Conservation (phyloP, 2,797 vertebrate species). For the Sebastolobus alascanus region DNA sequence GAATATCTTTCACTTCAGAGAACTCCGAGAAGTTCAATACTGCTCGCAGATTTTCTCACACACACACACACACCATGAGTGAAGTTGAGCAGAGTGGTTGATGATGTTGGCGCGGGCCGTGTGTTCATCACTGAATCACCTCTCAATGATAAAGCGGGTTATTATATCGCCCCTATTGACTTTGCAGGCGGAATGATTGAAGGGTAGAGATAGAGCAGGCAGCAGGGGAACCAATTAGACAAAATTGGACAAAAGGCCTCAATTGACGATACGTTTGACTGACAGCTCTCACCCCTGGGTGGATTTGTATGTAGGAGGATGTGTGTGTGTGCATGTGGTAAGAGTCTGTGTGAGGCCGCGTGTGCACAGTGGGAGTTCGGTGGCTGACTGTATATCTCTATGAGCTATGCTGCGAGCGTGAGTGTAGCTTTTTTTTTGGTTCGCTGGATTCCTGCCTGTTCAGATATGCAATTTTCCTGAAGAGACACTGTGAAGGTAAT, state of each 20-base stretch:
- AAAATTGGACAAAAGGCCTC: conserved; percentile 86
- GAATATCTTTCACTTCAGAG: conserved; percentile 59
- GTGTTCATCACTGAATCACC: conserved; percentile 78
- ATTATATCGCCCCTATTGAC: conserved; percentile 83
- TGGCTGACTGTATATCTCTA: conserved; percentile 17
- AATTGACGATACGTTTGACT: conserved; percentile 86
- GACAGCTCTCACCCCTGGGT: conserved; percentile 75
- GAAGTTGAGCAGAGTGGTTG: conserved; percentile 73
- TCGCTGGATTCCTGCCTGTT: conserved; percentile 26
- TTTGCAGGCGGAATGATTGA: conserved; percentile 81
- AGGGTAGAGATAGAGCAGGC: conserved; percentile 78
- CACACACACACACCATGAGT: conserved; percentile 33
- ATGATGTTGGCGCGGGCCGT: conserved; percentile 66
- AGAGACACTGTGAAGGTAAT: conserved; percentile 62
- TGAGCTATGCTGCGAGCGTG: not conserved
- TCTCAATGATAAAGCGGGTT: conserved; percentile 81
- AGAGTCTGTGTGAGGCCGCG: conserved; percentile 18
- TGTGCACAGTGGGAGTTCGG: conserved; percentile 30
- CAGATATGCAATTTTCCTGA: conserved; percentile 56
- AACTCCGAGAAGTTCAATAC: conserved; percentile 66
- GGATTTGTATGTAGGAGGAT: conserved; percentile 53
- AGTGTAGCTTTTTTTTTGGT: conserved; percentile 28
- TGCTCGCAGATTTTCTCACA: conserved; percentile 56
- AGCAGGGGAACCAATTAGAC: conserved; percentile 88
- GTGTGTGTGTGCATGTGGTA: conserved; percentile 16